phyloP scores from a whole-genome alignment of 2,113 vertebrate genomes.

The Perca schrenkii region DNA sequence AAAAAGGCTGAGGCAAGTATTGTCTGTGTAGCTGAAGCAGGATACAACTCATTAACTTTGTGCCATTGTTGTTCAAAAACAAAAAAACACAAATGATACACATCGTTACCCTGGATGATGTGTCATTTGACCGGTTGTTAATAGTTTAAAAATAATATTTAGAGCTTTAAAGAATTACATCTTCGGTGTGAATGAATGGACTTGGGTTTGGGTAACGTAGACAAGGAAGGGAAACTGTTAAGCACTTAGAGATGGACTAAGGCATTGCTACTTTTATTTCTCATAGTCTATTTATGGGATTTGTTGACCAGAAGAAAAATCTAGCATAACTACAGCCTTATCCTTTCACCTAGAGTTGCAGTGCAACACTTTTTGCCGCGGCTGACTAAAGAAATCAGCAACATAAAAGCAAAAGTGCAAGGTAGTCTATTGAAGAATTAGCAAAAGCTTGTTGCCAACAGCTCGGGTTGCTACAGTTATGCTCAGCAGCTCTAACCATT shows the following conservation, averaged over 20 bases:
- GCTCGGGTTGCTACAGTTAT: constrained; percentile 49
- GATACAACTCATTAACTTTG: neutral
- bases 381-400: constrained; percentile 11
- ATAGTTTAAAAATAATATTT: neutral
- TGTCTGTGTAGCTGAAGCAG: neutral
- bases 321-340: neutral
- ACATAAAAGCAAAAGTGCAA: constrained; percentile 23
- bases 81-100: neutral
- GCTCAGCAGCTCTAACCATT: constrained; percentile 69
- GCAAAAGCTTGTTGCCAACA: constrained; percentile 30
- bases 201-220: neutral
- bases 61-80: neutral
- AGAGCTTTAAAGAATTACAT: neutral
- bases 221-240: neutral
- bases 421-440: constrained; percentile 35
- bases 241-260: neutral
- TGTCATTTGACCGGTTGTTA: neutral
- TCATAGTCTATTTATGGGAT: neutral
- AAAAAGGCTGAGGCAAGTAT: neutral
- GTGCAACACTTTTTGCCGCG: constrained; percentile 12
- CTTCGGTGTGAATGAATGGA: neutral
- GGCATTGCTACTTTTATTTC: neutral
- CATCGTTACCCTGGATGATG: neutral
- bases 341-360: neutral
- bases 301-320: neutral